Evolutionary conservation across 2,888 invertebrate species (phyloP).

Genomic region (Dilophus febrilis): DNA sequence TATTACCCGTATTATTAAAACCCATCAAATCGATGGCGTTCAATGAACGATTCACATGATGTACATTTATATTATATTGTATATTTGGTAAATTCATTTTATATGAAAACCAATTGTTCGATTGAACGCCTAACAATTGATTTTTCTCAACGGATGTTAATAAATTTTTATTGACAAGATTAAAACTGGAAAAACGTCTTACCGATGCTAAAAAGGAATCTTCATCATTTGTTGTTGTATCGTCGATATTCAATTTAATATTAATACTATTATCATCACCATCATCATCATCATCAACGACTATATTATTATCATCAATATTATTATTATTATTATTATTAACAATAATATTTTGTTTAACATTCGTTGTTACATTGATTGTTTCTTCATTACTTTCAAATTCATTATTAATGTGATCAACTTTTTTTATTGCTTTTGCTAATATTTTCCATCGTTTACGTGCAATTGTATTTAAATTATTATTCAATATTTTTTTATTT

Average conservation of each 20-base stretch:
- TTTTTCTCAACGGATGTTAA: slow-evolving; percentile 28
- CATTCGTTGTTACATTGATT: not conserved
- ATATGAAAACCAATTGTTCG: slow-evolving; percentile 48
- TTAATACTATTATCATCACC: slow-evolving; percentile 22
- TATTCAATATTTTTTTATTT: not conserved
- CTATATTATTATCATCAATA: slow-evolving; percentile 2
- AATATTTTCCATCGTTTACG: slow-evolving; percentile 51
- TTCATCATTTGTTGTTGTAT: slow-evolving; percentile 23
- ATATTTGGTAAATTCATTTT: slow-evolving; percentile 31
- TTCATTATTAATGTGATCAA: too few relatives aligned
- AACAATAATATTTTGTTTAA: slow-evolving; percentile 2
- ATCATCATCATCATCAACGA: slow-evolving; percentile 1
- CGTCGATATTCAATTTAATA: slow-evolving; percentile 18
- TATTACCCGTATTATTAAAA: slow-evolving; percentile 68
- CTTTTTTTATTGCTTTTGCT: slow-evolving; percentile 40
- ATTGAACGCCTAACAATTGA: slow-evolving; percentile 25
- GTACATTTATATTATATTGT: slow-evolving; percentile 38
- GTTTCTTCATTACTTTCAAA: not conserved
- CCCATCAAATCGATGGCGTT: slow-evolving; percentile 57
- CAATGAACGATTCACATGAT: slow-evolving; percentile 40
- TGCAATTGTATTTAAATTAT: slow-evolving; percentile 30
- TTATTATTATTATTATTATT: slow-evolving; percentile 1
- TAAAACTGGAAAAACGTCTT: slow-evolving; percentile 40
- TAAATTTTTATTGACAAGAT: slow-evolving; percentile 35
- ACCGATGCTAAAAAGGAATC: slow-evolving; percentile 35